phyloP scores from a whole-genome alignment of 1,140 invertebrate genomes.

The Calephelis nemesis region DNA sequence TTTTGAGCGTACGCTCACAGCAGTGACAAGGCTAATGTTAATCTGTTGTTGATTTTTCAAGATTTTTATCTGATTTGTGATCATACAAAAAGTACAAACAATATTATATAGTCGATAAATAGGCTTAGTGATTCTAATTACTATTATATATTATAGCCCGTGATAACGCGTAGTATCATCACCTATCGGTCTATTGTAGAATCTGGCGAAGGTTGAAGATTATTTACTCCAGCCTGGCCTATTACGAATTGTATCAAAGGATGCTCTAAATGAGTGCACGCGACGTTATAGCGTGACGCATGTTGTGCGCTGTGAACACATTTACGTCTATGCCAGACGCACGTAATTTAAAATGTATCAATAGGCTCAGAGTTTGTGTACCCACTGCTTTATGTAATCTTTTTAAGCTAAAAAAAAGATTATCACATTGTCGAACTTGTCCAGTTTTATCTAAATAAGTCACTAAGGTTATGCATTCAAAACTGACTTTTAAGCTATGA shows the following conservation, averaged over 20 bases:
- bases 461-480: not conserved
- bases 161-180: not conserved
- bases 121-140: not conserved
- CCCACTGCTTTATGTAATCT: constrained; percentile 13
- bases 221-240: not conserved
- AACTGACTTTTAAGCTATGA: not conserved
- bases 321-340: not conserved
- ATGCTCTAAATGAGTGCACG: constrained; percentile 16
- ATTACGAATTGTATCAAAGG: not conserved
- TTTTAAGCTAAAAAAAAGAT: constrained; percentile 17
- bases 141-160: not conserved
- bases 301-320: not conserved
- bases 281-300: not conserved
- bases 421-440: not conserved
- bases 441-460: constrained; percentile 15
- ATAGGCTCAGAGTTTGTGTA: constrained; percentile 10
- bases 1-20: too few relatives aligned
- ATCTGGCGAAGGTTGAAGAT: constrained; percentile 5
- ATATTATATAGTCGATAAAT: not conserved
- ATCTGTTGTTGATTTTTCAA: not conserved
- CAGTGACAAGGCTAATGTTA: not conserved
- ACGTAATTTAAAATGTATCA: not conserved
- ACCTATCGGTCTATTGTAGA: not conserved
- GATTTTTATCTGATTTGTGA: not conserved
- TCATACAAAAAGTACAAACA: not conserved